phyloP scores from a whole-genome alignment of 2,113 vertebrate genomes.

The Chaetodon trifascialis region DNA sequence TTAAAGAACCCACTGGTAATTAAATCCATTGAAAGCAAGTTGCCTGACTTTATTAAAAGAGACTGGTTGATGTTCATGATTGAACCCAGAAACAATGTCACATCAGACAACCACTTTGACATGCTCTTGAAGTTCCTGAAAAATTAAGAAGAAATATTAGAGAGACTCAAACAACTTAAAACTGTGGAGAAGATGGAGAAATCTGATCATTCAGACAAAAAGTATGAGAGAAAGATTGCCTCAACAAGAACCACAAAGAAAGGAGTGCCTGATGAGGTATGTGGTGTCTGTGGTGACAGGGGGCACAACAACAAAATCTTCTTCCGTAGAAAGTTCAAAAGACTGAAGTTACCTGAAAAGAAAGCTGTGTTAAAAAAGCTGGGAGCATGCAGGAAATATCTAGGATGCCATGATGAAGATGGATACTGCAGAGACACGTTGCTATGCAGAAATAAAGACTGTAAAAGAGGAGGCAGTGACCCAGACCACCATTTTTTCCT shows the following conservation, averaged over 20 bases:
- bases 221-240: neutral
- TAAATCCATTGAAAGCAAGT: conserved; percentile 17
- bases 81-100: neutral
- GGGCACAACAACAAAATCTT: neutral
- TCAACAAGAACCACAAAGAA: neutral
- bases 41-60: neutral
- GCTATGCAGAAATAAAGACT: conserved; percentile 7
- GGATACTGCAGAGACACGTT: neutral
- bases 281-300: conserved; percentile 7
- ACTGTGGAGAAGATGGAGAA: no score
- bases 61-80: conserved; percentile 26
- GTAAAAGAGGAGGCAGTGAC: no score
- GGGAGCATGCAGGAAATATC: neutral
- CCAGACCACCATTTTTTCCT: no score
- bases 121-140: neutral
- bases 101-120: neutral
- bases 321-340: neutral
- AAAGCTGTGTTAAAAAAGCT: neutral
- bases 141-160: neutral
- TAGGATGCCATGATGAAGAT: neutral
- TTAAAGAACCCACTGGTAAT: conserved; percentile 11
- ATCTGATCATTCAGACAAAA: neutral
- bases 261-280: no score
- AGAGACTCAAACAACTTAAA: neutral
- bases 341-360: neutral